phyloP scores from a whole-genome alignment of 2,888 invertebrate genomes.

The Pecten maximus region DNA sequence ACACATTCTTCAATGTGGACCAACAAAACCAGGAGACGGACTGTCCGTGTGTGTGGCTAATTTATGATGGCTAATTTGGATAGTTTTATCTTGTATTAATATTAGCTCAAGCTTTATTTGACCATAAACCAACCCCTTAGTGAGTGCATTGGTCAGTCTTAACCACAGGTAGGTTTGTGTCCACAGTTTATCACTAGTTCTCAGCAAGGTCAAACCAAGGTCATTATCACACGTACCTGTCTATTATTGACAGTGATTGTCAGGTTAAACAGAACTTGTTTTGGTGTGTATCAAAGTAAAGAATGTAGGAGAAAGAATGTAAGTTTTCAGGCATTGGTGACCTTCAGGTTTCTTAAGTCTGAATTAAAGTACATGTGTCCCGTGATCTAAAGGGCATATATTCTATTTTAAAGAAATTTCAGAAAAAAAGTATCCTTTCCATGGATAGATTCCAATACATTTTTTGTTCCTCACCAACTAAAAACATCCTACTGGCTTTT shows the following conservation, averaged over 20 bases:
- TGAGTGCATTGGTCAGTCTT: neutral
- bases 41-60: neutral
- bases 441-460: too few species aligned
- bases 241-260: neutral
- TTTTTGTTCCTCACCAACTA: too few species aligned
- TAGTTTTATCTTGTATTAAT: neutral
- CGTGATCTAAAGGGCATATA: too few species aligned
- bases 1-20: neutral
- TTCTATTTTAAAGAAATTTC: too few species aligned
- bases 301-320: neutral
- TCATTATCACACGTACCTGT: slow-evolving; percentile 11
- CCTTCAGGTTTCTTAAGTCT: neutral
- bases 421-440: too few species aligned
- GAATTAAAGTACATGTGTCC: neutral
- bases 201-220: neutral
- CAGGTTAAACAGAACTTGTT: neutral
- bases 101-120: slow-evolving; percentile 30
- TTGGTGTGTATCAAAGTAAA: neutral
- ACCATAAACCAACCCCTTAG: neutral
- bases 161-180: neutral
- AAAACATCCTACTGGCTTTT: too few species aligned
- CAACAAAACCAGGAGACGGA: neutral
- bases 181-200: neutral
- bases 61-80: slow-evolving; percentile 19
- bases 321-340: neutral